Base-by-base conservation (phyloP, 2,113 vertebrate genomes). In the Procapra przewalskii region DNA sequence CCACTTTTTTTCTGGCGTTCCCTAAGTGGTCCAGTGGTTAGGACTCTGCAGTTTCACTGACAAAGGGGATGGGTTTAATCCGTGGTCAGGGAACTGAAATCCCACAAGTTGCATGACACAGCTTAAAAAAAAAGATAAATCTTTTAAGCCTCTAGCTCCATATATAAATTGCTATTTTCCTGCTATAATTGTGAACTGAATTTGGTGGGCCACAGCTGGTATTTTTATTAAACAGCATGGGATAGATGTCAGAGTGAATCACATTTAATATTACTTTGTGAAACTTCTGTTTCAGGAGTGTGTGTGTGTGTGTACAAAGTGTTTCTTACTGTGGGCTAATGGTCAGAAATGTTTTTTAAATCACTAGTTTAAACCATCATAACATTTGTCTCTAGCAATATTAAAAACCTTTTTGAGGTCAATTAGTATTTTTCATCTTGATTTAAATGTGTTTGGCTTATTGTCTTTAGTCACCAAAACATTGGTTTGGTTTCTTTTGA, bases 221-320 rank as follows among this genome's bases (percentile, higher is more conserved):
- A 88, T 92, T 97, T 92, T 94, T 88, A 94, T 95, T 79, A 31
- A 77, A 67, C 13, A 83, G 59, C 83, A 31, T 62, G 90, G 36
- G 23, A 48, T 43, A 77, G 40, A 48, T 79, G n/a, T 27, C 50
- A 75, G 40, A 27, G 27, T 29, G 6, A 57, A 36, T 45, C 50
- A 60, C 19, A 57, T 96, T 81, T 71, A 91, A 45, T 88, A 60
- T 2, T 60, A 45, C 75, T 59, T 93, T 79, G 6, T 77, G n/a
- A 62, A 93, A 71, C 54, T 96, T 23, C 45, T 40, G 29, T 25
- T 23, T 88, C 40, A 21, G 13, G 4, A 7, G 77, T 16, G 27
- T 48, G 27, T 84, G 27, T 67, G 64, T 67, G 31, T 82, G 19
- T n/a, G n/a, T 57, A 40, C 36, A 48, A 5, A 29, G 9, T 88